Conservation (phyloP, 1,140 invertebrate species). For the Littorina saxatilis region DNA sequence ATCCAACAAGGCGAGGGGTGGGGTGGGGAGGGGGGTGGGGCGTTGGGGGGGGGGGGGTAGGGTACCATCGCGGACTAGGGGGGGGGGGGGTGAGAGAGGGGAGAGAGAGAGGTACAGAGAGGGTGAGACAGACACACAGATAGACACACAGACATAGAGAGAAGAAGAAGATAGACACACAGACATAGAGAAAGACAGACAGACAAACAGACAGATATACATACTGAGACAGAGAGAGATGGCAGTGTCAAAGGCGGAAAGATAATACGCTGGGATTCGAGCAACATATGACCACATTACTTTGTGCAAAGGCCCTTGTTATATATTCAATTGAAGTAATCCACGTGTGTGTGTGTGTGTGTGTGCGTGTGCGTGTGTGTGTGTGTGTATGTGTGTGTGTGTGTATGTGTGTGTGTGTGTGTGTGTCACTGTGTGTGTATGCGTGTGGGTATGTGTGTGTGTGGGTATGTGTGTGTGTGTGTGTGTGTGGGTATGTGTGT, state of each 20-base stretch:
- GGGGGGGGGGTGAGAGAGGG: not conserved
- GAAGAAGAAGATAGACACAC: not conserved
- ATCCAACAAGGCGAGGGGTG: too few relatives aligned
- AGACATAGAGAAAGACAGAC: conserved; percentile 12
- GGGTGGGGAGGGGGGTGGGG: too few relatives aligned
- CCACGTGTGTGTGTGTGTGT: conserved; percentile 11
- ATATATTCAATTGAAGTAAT: too few relatives aligned
- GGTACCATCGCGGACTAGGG: too few relatives aligned
- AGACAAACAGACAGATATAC: not conserved
- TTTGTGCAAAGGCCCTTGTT: too few relatives aligned
- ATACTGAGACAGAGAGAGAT: not conserved
- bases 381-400: conserved; percentile 39
- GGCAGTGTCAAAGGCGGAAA: too few relatives aligned
- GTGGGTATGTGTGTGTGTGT: conserved; percentile 36
- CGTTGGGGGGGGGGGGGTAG: too few relatives aligned
- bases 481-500: conserved; percentile 25
- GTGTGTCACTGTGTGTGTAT: conserved; percentile 38
- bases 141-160: not conserved
- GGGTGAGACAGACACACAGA: not conserved
- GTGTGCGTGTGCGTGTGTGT: conserved; percentile 38
- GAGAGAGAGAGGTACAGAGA: not conserved
- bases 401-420: conserved; percentile 38
- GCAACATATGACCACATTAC: too few relatives aligned
- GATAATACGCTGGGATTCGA: too few relatives aligned
- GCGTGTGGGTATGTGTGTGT: conserved; percentile 41